These are phyloP conservation scores for Sisyra terminalis DNA, from an alignment of 2,888 invertebrate species.

Conservation along the genomic window DNA sequence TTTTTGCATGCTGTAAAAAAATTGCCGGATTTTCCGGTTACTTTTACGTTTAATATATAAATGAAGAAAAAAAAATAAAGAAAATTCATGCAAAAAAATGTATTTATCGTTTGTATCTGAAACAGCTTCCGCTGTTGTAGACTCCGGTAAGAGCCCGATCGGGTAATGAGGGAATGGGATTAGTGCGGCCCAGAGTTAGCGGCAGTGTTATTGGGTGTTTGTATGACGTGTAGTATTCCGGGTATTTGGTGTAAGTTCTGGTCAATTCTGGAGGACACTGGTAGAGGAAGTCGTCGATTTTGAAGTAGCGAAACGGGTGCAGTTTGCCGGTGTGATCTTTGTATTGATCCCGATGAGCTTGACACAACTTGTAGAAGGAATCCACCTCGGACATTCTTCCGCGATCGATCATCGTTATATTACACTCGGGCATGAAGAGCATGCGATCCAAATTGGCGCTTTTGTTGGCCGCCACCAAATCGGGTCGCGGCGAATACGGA, in stretches of 20 bases:
- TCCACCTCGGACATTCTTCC: conserved; percentile 27
- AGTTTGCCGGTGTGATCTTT: conserved; percentile 37
- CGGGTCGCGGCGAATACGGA: conserved; percentile 24
- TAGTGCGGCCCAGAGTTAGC: conserved; percentile 30
- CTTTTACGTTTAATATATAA: conserved; percentile 26
- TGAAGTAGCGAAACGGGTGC: conserved; percentile 41
- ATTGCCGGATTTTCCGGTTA: conserved; percentile 41
- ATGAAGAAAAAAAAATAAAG: conserved; percentile 1
- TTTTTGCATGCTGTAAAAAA: conserved; percentile 42
- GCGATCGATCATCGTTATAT: conserved; percentile 24
- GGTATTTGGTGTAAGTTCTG: conserved; percentile 34
- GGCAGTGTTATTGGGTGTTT: conserved; percentile 40
- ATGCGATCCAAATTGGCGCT: conserved; percentile 20
- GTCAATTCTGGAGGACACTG: conserved; percentile 41
- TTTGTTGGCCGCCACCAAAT: conserved; percentile 21
- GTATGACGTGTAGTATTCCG: conserved; percentile 38
- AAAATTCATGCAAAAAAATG: too few relatives aligned
- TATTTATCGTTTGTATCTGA: conserved; percentile 15
- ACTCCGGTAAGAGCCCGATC: conserved; percentile 37
- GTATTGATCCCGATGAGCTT: conserved; percentile 42
- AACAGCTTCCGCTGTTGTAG: conserved; percentile 35
- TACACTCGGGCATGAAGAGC: conserved; percentile 19
- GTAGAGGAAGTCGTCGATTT: conserved; percentile 28
- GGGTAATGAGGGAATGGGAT: conserved; percentile 34
- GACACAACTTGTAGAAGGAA: conserved; percentile 31